Percentiles rank a stretch among this genome's conserved stretches.
These are phyloP conservation scores for Phocides pigmalion DNA, from an alignment of 1,140 invertebrate species.

Conservation along the genomic window DNA sequence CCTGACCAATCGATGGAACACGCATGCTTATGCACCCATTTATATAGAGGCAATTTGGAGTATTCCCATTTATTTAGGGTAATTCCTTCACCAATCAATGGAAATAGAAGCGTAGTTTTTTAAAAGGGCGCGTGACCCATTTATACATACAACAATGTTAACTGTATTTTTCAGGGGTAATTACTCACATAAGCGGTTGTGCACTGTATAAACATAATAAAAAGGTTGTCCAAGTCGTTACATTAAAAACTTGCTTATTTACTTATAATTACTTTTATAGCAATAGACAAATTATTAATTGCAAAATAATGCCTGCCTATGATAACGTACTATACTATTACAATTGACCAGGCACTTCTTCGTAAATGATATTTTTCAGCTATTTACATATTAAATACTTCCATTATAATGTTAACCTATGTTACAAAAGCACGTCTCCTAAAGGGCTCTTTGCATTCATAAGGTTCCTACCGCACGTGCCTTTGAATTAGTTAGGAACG, in stretches of 20 bases:
- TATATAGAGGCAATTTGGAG: not conserved
- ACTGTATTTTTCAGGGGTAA: no score
- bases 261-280: no score
- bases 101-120: not conserved
- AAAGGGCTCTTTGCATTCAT: not conserved
- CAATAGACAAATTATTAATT: not conserved
- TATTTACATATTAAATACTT: not conserved
- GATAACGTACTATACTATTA: not conserved
- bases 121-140: no score
- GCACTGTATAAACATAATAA: no score
- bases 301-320: not conserved
- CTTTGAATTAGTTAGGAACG: slow-evolving; percentile 25
- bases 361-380: no score
- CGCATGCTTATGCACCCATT: slow-evolving; percentile 37
- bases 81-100: not conserved
- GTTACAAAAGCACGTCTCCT: not conserved
- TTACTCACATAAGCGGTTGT: no score
- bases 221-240: no score
- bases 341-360: not conserved
- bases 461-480: slow-evolving; percentile 22
- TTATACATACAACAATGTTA: no score
- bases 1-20: slow-evolving; percentile 77
- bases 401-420: not conserved
- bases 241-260: no score
- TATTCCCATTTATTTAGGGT: not conserved